phyloP scores from a whole-genome alignment of 2,888 invertebrate genomes.

The Fragum sueziense region DNA sequence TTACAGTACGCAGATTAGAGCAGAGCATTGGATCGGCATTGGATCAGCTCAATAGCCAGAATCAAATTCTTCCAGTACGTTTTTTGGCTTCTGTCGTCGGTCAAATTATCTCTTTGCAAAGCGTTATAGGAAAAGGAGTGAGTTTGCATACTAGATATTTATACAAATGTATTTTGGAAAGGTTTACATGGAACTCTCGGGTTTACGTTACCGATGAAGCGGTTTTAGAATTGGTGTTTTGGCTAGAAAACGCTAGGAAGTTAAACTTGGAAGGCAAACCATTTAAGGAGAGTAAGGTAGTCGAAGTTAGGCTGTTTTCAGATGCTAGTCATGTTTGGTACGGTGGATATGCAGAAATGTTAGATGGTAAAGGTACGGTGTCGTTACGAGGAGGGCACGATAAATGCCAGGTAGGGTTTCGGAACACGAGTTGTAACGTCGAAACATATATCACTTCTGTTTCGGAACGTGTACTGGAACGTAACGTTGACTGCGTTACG shows the following conservation, averaged over 20 bases:
- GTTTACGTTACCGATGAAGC: background rate
- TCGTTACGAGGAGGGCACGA: too few species aligned
- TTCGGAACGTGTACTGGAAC: background rate
- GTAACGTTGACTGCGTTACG: too few species aligned
- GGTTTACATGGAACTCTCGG: background rate
- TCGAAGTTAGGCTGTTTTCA: background rate
- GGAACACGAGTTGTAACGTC: background rate
- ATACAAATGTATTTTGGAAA: background rate
- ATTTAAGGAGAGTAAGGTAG: background rate
- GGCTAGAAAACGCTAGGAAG: background rate
- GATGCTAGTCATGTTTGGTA: slow-evolving; percentile 4
- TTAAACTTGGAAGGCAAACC: background rate
- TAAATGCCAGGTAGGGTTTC: background rate
- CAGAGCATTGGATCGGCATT: background rate
- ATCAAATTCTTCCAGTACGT: background rate
- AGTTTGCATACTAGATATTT: background rate
- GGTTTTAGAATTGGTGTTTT: background rate
- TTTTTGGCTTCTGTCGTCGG: background rate
- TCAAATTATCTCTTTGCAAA: slow-evolving; percentile 4
- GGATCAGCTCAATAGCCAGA: background rate
- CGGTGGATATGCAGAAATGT: background rate
- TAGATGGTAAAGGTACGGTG: background rate
- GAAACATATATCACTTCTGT: background rate
- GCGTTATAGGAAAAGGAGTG: background rate
- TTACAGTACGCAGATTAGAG: background rate